Percentiles rank a stretch among this genome's conserved stretches.
phyloP scores from a whole-genome alignment of 2,888 invertebrate genomes.

The Rambutsinella grinnellia region DNA sequence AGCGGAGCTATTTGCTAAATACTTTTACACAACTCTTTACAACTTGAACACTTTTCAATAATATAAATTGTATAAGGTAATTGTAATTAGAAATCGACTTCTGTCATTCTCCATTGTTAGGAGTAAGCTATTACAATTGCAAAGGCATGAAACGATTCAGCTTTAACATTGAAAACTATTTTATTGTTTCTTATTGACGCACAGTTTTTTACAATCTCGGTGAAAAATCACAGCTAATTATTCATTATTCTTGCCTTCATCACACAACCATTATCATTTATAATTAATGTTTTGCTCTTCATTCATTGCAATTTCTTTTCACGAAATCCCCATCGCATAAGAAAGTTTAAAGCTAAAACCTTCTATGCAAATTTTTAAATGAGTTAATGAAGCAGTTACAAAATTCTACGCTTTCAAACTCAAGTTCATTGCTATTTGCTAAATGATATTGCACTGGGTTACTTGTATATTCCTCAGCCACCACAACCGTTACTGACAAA shows the following conservation, averaged over 20 bases:
- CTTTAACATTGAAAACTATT: too few species aligned
- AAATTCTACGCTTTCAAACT: background rate
- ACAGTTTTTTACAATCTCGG: background rate
- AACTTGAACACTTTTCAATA: too few species aligned
- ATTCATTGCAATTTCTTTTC: background rate
- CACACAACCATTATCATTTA: background rate
- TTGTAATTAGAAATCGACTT: too few species aligned
- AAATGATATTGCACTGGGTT: background rate
- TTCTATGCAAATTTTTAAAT: background rate
- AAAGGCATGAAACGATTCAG: too few species aligned
- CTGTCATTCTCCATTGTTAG: too few species aligned
- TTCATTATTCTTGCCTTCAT: background rate
- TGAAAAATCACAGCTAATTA: background rate
- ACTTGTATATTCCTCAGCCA: background rate
- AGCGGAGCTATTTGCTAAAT: too few species aligned
- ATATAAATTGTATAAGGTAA: too few species aligned
- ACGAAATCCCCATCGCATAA: background rate
- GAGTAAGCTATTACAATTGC: too few species aligned
- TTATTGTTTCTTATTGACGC: too few species aligned
- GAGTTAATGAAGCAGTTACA: too few species aligned
- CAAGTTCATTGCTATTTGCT: background rate
- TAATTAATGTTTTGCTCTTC: background rate
- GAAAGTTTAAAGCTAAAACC: too few species aligned
- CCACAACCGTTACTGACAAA: background rate
- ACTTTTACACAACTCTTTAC: too few species aligned